Conservation (phyloP, 2,113 vertebrate genomes). For the Brachionichthys hirsutus region DNA sequence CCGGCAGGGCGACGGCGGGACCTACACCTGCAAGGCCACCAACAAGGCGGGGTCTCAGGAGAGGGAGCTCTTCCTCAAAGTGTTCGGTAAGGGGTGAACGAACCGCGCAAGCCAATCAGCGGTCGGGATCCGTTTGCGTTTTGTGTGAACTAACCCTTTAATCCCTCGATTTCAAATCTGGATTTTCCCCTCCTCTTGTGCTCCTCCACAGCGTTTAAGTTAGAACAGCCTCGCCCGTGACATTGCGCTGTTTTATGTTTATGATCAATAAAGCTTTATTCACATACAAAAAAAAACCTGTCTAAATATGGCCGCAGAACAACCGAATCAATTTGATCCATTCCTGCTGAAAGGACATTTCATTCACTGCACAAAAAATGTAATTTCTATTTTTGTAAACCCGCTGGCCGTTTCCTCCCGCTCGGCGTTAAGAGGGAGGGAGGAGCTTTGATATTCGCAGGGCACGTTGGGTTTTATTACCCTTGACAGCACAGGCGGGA, state of each 20-base stretch:
- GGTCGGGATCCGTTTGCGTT: too few relatives aligned
- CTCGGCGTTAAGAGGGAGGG: constrained; percentile 44
- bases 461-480: constrained; percentile 59
- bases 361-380: constrained; percentile 57
- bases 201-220: constrained; percentile 6
- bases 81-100: constrained; percentile 88
- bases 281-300: constrained; percentile 27
- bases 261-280: constrained; percentile 34
- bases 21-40: constrained; percentile 87
- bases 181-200: background rate
- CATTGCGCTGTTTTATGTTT: constrained; percentile 16
- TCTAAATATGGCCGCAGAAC: constrained; percentile 32
- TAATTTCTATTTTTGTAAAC: constrained; percentile 73
- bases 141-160: too few relatives aligned
- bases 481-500: constrained; percentile 46
- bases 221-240: background rate
- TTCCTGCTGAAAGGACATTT: constrained; percentile 52
- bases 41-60: constrained; percentile 94
- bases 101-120: background rate
- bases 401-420: constrained; percentile 60
- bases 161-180: background rate
- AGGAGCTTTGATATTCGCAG: constrained; percentile 48
- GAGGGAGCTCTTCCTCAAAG: constrained; percentile 89
- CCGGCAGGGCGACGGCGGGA: constrained; percentile 84
- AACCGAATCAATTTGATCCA: constrained; percentile 38